Conservation (phyloP, 2,888 invertebrate genomes). For the Patella depressa region DNA sequence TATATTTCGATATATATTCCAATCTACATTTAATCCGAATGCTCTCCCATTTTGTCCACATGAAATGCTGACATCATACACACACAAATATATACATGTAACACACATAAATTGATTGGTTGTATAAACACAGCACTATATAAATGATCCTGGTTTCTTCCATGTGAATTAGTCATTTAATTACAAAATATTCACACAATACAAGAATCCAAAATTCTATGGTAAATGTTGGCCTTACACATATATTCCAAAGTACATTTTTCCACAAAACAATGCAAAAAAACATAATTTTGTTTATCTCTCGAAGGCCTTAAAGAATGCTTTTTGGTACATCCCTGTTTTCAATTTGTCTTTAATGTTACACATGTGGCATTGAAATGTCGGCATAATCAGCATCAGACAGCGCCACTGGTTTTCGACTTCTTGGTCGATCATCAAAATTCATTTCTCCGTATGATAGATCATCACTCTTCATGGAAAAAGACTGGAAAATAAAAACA, state of each 20-base stretch:
- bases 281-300: too few species aligned
- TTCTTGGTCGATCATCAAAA: constrained; percentile 56
- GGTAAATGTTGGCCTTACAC: too few species aligned
- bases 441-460: constrained; percentile 53
- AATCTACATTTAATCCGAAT: too few species aligned
- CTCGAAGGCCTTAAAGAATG: too few species aligned
- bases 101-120: not conserved
- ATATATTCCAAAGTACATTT: too few species aligned
- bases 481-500: constrained; percentile 39
- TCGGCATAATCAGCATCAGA: constrained; percentile 46
- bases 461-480: constrained; percentile 47
- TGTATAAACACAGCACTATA: constrained; percentile 9
- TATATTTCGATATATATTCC: too few species aligned
- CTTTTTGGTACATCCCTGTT: too few species aligned
- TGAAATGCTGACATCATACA: not conserved
- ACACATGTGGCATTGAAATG: constrained; percentile 53
- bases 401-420: constrained; percentile 51
- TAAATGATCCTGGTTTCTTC: not conserved
- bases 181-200: too few species aligned
- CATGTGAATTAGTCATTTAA: too few species aligned
- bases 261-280: too few species aligned
- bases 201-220: too few species aligned
- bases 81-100: not conserved
- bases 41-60: not conserved
- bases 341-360: constrained; percentile 13